phyloP scores from a whole-genome alignment of 2,888 invertebrate species.

The Caenorhabditis zanzibari region DNA sequence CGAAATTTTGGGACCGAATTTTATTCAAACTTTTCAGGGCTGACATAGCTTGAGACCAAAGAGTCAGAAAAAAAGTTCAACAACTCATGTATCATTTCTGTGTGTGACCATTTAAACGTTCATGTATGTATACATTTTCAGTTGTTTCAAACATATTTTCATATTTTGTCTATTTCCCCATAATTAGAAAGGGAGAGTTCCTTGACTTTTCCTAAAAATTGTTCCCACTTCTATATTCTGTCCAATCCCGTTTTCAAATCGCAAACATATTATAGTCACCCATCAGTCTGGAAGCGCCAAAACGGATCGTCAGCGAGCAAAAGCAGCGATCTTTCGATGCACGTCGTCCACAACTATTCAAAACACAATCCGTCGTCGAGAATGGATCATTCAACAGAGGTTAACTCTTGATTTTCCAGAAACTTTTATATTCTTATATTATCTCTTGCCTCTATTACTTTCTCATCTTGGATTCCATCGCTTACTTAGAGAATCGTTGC shows the following conservation, averaged over 20 bases:
- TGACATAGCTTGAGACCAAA: too few species aligned
- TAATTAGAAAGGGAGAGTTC: too few species aligned
- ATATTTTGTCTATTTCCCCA: too few species aligned
- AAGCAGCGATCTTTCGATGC: constrained; percentile 73
- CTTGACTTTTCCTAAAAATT: too few species aligned
- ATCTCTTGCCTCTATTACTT: background rate
- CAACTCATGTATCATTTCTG: too few species aligned
- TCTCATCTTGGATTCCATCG: background rate
- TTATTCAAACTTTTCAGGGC: too few species aligned
- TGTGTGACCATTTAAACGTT: too few species aligned
- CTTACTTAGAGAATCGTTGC: background rate
- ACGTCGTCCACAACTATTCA: constrained; percentile 78
- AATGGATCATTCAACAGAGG: constrained; percentile 67
- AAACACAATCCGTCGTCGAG: constrained; percentile 81
- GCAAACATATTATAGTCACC: constrained; percentile 57
- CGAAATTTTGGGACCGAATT: too few species aligned
- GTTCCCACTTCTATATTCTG: background rate
- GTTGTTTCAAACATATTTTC: too few species aligned
- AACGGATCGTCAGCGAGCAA: constrained; percentile 69
- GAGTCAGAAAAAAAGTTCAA: too few species aligned
- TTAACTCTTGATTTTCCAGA: constrained; percentile 13
- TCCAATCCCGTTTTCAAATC: background rate
- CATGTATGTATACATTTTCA: constrained; percentile 4
- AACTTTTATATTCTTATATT: background rate
- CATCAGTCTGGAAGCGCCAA: constrained; percentile 65